Conservation (phyloP, 2,797 vertebrate species). For the Gallirallus australis region DNA sequence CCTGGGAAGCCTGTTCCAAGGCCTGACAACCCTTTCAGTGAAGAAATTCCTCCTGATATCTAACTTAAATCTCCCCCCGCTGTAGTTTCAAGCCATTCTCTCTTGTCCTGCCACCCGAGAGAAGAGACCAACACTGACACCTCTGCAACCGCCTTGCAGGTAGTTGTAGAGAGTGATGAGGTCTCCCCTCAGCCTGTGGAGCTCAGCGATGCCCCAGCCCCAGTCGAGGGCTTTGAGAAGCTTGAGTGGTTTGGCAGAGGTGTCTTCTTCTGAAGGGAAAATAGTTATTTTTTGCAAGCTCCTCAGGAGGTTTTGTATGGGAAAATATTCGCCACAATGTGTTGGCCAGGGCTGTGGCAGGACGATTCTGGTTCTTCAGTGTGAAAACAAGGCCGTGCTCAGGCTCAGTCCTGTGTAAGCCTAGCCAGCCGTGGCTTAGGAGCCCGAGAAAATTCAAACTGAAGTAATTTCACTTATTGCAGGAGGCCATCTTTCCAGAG, state of each 20-base stretch:
- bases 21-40: no score
- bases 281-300: no score
- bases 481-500: neutral
- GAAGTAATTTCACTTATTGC: neutral
- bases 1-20: no score
- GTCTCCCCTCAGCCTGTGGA: neutral
- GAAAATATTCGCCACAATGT: rapidly evolving
- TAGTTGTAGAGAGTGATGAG: no score
- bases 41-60: no score
- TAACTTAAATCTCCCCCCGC: no score
- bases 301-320: neutral
- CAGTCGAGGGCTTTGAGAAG: no score
- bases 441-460: neutral
- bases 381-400: neutral
- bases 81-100: no score
- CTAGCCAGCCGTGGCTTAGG: rapidly evolving
- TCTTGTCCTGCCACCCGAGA: no score
- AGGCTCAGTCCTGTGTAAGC: neutral
- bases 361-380: rapidly evolving
- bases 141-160: no score
- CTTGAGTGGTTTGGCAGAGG: neutral
- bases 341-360: neutral
- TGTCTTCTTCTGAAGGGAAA: neutral
- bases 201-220: neutral
- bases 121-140: no score